A percentile compares a stretch with the other conserved stretches of the same genome.
Evolutionary conservation across 2,888 invertebrate genomes (phyloP).

Genomic region (Tholera decimalis): DNA sequence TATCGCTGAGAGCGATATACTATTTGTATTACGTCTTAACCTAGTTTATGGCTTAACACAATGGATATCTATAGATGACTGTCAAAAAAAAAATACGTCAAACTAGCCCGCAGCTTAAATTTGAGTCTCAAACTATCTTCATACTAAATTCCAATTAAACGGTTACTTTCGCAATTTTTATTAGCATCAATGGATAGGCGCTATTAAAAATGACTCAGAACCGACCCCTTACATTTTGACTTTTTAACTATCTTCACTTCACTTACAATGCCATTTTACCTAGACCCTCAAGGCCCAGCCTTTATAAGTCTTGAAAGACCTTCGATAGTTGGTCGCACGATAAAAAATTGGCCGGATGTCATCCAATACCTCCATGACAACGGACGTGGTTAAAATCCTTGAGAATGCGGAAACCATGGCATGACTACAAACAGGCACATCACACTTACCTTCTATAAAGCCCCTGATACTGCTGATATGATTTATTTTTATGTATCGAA

Average conservation of each 20-base stretch:
- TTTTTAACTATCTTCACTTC: not conserved
- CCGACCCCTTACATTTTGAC: not conserved
- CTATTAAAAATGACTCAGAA: not conserved
- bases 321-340: not conserved
- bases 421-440: slow-evolving; percentile 33
- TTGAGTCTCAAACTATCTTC: no score
- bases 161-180: no score
- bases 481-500: slow-evolving; percentile 9
- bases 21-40: no score
- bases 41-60: no score
- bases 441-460: slow-evolving; percentile 42
- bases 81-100: no score
- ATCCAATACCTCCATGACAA: slow-evolving; percentile 28
- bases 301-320: not conserved
- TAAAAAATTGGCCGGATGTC: slow-evolving; percentile 35
- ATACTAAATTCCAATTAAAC: no score
- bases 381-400: slow-evolving; percentile 53
- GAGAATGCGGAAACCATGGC: slow-evolving; percentile 53
- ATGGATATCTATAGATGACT: no score
- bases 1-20: no score
- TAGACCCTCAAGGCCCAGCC: not conserved
- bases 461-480: slow-evolving; percentile 4
- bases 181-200: no score
- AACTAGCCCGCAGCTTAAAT: no score
- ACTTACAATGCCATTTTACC: no score